A percentile compares a stretch with the other conserved stretches of the same genome.
Conservation (phyloP, 2,797 vertebrate species). For the Bryconaethiops microstoma region DNA sequence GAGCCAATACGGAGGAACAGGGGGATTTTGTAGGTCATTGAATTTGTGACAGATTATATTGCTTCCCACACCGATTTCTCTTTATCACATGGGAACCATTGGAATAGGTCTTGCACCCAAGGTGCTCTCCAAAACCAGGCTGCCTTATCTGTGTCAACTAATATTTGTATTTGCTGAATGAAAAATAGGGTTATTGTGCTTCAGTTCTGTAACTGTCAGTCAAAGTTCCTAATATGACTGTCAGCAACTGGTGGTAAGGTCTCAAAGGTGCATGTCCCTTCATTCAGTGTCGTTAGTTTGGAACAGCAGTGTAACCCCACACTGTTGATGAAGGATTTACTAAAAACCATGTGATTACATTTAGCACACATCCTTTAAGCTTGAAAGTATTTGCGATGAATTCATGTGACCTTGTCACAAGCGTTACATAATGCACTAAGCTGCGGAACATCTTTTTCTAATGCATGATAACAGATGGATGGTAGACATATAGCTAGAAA, state of each 20-base stretch:
- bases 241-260: constrained; percentile 6
- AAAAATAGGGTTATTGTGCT: background rate
- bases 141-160: constrained; percentile 15
- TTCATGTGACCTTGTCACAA: constrained; percentile 31
- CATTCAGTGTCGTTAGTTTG: background rate
- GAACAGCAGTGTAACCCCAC: background rate
- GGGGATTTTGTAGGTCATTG: constrained; percentile 60
- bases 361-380: constrained; percentile 29
- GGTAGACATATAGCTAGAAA: constrained; percentile 9
- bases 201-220: constrained; percentile 30
- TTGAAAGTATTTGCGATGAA: constrained; percentile 30
- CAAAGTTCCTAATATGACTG: constrained; percentile 9
- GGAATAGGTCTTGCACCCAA: constrained; percentile 24
- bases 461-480: constrained; percentile 35
- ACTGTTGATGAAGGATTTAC: constrained; percentile 21
- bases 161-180: background rate
- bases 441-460: constrained; percentile 31
- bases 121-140: constrained; percentile 3
- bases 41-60: constrained; percentile 57
- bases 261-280: background rate
- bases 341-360: constrained; percentile 32
- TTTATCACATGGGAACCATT: constrained; percentile 31
- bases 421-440: constrained; percentile 31
- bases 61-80: constrained; percentile 44
- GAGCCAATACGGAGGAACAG: constrained; percentile 52